Conservation (phyloP, 53 echinoderm and acorn worm species). For the Luidia sarsii region DNA sequence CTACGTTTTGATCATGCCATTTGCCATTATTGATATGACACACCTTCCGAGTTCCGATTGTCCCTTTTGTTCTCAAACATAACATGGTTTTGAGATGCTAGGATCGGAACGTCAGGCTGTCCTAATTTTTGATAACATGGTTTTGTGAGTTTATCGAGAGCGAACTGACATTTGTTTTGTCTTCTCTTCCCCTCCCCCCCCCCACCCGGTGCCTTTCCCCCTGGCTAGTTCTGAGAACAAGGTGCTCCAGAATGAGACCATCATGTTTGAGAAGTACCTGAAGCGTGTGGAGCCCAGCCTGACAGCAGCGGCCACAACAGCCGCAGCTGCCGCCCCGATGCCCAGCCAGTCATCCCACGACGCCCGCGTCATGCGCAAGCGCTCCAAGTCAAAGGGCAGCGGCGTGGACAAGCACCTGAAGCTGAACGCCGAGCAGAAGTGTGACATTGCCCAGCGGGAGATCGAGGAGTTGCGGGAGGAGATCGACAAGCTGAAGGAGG, state of each 20-base stretch:
- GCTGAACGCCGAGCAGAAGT: constrained; percentile 94
- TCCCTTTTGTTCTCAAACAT: no score
- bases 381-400: constrained; percentile 94
- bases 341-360: constrained; percentile 91
- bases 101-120: no score
- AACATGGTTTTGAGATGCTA: no score
- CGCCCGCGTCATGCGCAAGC: constrained; percentile 83
- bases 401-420: constrained; percentile 93
- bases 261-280: constrained; percentile 98
- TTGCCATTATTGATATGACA: no score
- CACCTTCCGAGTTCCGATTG: no score
- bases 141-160: no score
- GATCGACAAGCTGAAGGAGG: constrained; percentile 96
- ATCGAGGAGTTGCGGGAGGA: constrained; percentile 97
- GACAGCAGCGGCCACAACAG: constrained; percentile 66
- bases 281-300: constrained; percentile 98
- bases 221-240: constrained; percentile 86
- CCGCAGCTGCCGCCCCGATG: constrained; percentile 60
- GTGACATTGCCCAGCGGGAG: constrained; percentile 98
- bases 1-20: no score
- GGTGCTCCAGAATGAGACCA: constrained; percentile 84
- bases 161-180: no score
- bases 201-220: no score
- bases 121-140: no score
- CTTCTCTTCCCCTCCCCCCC: no score